Percentiles rank a stretch among this genome's conserved stretches.
These are phyloP conservation scores for Syncerus caffer DNA, from an alignment of 2,797 vertebrate genomes.

Conservation along the genomic window DNA sequence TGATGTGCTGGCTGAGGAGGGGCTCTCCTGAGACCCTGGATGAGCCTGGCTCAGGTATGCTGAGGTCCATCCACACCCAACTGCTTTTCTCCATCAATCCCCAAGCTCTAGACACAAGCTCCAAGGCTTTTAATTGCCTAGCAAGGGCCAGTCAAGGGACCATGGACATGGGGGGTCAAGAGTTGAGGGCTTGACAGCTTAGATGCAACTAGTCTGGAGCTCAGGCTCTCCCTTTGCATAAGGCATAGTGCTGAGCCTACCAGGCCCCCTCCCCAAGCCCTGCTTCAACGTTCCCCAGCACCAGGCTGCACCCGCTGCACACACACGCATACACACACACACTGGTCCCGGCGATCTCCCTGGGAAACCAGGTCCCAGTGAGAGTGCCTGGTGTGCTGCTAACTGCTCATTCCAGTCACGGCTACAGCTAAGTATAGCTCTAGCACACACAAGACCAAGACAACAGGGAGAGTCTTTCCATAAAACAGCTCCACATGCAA, in stretches of 20 bases:
- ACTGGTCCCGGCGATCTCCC: slow-evolving; percentile 65
- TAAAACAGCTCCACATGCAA: slow-evolving; percentile 26
- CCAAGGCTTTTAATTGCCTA: background rate
- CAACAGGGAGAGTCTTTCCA: slow-evolving; percentile 66
- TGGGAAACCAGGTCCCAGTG: slow-evolving; percentile 74
- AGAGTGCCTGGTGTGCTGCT: slow-evolving; percentile 57
- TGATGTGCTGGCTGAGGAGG: background rate
- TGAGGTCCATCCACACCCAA: background rate
- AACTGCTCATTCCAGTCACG: slow-evolving; percentile 74
- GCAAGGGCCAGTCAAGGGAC: background rate
- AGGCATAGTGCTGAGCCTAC: background rate
- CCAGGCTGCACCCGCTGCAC: background rate
- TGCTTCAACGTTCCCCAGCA: background rate
- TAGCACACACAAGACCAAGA: slow-evolving; percentile 63
- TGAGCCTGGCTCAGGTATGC: background rate
- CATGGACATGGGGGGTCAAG: background rate
- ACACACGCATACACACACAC: fast-evolving
- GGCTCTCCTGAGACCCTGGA: background rate
- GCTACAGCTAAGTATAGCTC: slow-evolving; percentile 73
- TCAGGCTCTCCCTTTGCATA: background rate
- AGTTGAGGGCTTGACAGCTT: background rate
- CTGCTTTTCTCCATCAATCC: background rate
- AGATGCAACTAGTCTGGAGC: background rate
- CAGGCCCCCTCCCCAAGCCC: slow-evolving; percentile 17
- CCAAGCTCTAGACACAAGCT: background rate